phyloP scores from a whole-genome alignment of 23 tunicate genomes.

The Ciona savignyi region DNA sequence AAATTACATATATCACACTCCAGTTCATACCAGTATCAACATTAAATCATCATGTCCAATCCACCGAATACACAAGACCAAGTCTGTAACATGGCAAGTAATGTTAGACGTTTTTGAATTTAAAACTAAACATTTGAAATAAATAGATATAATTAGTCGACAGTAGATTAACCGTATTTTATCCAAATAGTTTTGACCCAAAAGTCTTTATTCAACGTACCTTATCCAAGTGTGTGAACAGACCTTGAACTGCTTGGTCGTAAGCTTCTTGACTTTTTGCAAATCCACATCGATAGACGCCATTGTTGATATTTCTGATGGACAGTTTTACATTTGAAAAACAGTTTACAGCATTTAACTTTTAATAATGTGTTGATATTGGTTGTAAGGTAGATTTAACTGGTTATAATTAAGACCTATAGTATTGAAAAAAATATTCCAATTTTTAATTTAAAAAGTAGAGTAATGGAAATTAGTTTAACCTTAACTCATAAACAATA shows the following conservation, averaged over 20 bases:
- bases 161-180: too few species aligned
- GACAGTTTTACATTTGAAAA: neutral
- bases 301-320: slow-evolving; percentile 65
- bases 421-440: too few species aligned
- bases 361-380: too few species aligned
- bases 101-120: neutral
- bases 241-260: slow-evolving; percentile 56
- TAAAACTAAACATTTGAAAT: neutral
- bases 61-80: neutral
- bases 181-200: neutral
- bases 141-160: neutral
- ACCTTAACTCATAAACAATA: too few species aligned
- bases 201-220: slow-evolving; percentile 5
- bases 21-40: too few species aligned
- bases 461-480: too few species aligned
- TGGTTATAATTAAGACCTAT: too few species aligned
- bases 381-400: too few species aligned
- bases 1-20: too few species aligned
- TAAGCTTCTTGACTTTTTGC: slow-evolving; percentile 66
- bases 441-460: too few species aligned
- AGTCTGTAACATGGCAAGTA: neutral
- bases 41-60: too few species aligned
- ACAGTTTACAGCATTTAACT: too few species aligned
- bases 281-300: slow-evolving; percentile 82
- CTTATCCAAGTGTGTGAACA: slow-evolving; percentile 66